Conservation (phyloP, 2,113 vertebrate genomes). For the Mustelus asterias region DNA sequence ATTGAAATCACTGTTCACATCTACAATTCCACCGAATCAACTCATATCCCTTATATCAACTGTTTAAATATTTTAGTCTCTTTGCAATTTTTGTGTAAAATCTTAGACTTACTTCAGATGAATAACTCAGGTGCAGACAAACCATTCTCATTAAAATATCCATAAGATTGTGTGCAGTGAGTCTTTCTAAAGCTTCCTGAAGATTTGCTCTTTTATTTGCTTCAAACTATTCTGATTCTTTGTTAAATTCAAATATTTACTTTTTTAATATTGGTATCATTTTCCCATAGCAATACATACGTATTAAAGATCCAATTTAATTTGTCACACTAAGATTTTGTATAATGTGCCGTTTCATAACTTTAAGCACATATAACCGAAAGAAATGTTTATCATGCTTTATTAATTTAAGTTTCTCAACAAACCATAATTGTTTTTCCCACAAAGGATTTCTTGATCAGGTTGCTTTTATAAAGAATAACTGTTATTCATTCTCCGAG, state of each 20-base stretch:
- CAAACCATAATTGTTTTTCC: not conserved
- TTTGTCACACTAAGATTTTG: not conserved
- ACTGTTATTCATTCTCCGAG: not conserved
- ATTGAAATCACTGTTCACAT: not conserved
- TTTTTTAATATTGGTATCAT: not conserved
- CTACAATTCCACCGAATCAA: not conserved
- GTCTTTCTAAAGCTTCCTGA: not conserved
- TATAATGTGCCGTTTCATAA: not conserved
- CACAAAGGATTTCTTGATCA: not conserved
- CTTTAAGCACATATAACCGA: not conserved
- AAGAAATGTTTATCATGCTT: not conserved
- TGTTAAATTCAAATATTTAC: not conserved
- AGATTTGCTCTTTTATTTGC: not conserved
- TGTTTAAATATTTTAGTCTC: not conserved
- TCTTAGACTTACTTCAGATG: not conserved
- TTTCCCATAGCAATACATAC: not conserved
- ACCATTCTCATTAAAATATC: not conserved
- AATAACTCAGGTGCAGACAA: not conserved
- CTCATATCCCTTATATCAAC: not conserved
- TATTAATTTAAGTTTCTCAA: not conserved
- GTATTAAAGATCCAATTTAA: not conserved
- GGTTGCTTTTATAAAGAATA: not conserved
- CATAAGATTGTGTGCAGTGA: not conserved
- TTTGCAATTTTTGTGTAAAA: not conserved
- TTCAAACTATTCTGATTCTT: not conserved